Conservation (phyloP, 2,797 vertebrate genomes). For the Acanthurus lineatus region DNA sequence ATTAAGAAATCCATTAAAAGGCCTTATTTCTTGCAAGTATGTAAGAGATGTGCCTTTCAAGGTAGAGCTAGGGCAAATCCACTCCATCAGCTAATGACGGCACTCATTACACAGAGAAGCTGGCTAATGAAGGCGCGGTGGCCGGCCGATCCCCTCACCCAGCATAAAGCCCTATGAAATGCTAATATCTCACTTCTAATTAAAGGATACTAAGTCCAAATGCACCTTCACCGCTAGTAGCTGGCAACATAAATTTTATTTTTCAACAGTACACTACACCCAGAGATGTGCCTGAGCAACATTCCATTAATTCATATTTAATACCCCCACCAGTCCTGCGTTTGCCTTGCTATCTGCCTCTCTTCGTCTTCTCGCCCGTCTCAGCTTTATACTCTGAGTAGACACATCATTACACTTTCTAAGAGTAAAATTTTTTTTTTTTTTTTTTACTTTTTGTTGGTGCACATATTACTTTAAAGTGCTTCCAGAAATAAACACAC, state of each 20-base stretch:
- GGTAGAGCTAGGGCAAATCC: constrained; percentile 96
- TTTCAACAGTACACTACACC: constrained; percentile 81
- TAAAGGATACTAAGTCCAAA: constrained; percentile 98
- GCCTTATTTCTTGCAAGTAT: constrained; percentile 94
- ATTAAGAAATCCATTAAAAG: constrained; percentile 98
- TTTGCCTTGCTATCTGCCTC: constrained; percentile 59
- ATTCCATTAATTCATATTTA: constrained; percentile 88
- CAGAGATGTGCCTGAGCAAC: constrained; percentile 81
- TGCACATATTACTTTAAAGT: constrained; percentile 46
- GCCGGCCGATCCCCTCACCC: constrained; percentile 93
- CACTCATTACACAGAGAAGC: constrained; percentile 98
- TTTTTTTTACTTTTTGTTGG: constrained; percentile 43
- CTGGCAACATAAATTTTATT: constrained; percentile 86
- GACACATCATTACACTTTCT: constrained; percentile 68
- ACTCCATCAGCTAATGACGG: constrained; percentile 99
- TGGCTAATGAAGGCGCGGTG: constrained; percentile 97
- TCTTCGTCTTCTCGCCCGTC: constrained; percentile 51
- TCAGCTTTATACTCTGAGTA: constrained; percentile 62
- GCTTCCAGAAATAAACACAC: constrained; percentile 63
- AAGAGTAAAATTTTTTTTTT: constrained; percentile 36
- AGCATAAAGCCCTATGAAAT: constrained; percentile 98
- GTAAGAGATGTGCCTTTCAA: constrained; percentile 99
- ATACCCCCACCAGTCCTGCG: constrained; percentile 72
- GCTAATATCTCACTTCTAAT: constrained; percentile 99
- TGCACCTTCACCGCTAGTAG: constrained; percentile 89